Evolutionary conservation across 2,797 vertebrate species (phyloP).

Genomic region (Ctenochaetus hawaiiensis): DNA sequence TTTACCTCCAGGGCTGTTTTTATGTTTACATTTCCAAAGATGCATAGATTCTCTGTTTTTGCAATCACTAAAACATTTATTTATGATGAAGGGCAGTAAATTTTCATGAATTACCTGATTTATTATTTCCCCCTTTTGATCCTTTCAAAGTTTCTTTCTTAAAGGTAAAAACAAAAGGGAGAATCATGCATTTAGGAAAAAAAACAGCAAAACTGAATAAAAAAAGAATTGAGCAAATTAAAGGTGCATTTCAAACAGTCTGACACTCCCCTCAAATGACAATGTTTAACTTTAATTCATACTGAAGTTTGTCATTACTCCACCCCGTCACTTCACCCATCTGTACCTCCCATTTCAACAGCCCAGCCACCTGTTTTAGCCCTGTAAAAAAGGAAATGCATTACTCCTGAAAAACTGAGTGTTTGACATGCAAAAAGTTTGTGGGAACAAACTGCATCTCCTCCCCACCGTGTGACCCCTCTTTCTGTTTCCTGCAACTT

Average conservation of each 20-base stretch:
- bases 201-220: slow-evolving; percentile 14
- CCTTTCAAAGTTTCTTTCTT: slow-evolving; percentile 27
- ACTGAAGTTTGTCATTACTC: slow-evolving; percentile 74
- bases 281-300: slow-evolving; percentile 76
- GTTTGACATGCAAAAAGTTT: slow-evolving; percentile 19
- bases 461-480: slow-evolving; percentile 13
- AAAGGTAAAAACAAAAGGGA: slow-evolving; percentile 33
- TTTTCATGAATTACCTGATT: slow-evolving; percentile 21
- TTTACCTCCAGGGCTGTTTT: slow-evolving; percentile 23
- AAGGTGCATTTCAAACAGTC: slow-evolving; percentile 50
- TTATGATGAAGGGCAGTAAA: slow-evolving; percentile 23
- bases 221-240: slow-evolving; percentile 39
- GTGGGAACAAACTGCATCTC: slow-evolving; percentile 29
- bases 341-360: slow-evolving; percentile 54
- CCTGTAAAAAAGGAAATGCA: slow-evolving; percentile 53
- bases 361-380: slow-evolving; percentile 75
- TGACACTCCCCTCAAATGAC: slow-evolving; percentile 72
- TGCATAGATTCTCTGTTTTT: slow-evolving; percentile 39
- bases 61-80: slow-evolving; percentile 37
- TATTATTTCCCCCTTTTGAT: slow-evolving; percentile 23
- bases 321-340: slow-evolving; percentile 62
- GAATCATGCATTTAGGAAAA: slow-evolving; percentile 10
- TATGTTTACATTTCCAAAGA: slow-evolving; percentile 28
- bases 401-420: slow-evolving; percentile 44
- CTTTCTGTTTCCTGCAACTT: slow-evolving; percentile 25